Conservation (phyloP, 2,113 vertebrate species). For the Thalassarche chlororhynchos region DNA sequence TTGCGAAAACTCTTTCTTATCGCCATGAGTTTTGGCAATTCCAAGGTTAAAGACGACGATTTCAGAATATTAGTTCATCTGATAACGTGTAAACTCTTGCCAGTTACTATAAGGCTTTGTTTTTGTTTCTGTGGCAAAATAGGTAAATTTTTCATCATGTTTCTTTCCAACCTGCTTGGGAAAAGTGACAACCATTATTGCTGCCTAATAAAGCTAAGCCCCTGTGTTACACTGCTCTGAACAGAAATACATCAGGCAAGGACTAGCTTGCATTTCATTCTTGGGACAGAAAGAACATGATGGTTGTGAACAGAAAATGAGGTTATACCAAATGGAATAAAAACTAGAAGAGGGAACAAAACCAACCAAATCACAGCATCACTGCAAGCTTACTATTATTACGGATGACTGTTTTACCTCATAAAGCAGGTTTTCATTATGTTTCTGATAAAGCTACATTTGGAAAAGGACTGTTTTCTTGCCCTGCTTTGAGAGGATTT, state of each 20-base stretch:
- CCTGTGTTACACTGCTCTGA: not conserved
- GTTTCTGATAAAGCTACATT: not conserved
- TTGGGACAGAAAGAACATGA: not conserved
- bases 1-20: not conserved
- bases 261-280: not conserved
- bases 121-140: not conserved
- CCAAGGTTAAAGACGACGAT: not conserved
- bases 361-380: not conserved
- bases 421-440: not conserved
- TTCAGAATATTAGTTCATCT: not conserved
- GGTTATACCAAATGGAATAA: not conserved
- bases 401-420: not conserved
- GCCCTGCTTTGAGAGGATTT: not conserved
- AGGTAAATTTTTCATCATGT: not conserved
- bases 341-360: not conserved
- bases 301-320: not conserved
- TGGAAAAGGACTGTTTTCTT: not conserved
- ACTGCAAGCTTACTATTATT: not conserved
- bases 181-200: not conserved
- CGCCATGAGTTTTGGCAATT: not conserved
- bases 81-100: not conserved
- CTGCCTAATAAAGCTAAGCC: not conserved
- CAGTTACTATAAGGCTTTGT: not conserved
- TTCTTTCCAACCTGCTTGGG: not conserved
- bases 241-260: not conserved